phyloP scores from a whole-genome alignment of 1,140 invertebrate species.

The Neodiprion lecontei region DNA sequence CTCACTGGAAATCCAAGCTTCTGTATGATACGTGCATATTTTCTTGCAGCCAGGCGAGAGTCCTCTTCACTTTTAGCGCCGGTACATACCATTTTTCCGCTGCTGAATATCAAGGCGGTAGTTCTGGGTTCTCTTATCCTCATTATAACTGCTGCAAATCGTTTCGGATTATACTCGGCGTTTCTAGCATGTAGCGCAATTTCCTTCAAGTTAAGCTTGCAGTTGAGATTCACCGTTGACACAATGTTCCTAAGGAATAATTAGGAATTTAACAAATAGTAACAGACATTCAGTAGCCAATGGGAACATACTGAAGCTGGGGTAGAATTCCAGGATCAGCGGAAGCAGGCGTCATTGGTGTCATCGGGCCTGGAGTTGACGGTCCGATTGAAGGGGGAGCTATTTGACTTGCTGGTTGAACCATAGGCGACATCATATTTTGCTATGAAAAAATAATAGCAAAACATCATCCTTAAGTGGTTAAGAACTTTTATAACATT shows the following conservation, averaged over 20 bases:
- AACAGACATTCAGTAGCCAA: constrained; percentile 3
- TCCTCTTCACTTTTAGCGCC: constrained; percentile 99
- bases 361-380: constrained; percentile 83
- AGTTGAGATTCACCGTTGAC: constrained; percentile 96
- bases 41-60: constrained; percentile 94
- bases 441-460: constrained; percentile 65
- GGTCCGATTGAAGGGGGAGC: constrained; percentile 71
- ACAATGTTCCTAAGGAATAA: constrained; percentile 87
- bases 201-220: constrained; percentile 95
- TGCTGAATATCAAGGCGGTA: constrained; percentile 98
- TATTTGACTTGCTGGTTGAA: constrained; percentile 67
- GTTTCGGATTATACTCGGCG: constrained; percentile 99
- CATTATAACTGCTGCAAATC: constrained; percentile 99
- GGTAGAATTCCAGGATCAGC: constrained; percentile 93
- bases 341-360: constrained; percentile 93
- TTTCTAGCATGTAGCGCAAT: constrained; percentile 99
- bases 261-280: constrained; percentile 27
- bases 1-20: constrained; percentile 94
- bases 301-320: constrained; percentile 84
- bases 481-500: not conserved
- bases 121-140: constrained; percentile 97
- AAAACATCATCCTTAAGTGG: not conserved
- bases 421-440: constrained; percentile 85
- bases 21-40: constrained; percentile 99
- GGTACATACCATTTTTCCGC: constrained; percentile 99